Percentiles rank a stretch among this genome's conserved stretches.
These are phyloP conservation scores for Halcyon leucocephala DNA, from an alignment of 2,797 vertebrate species.

Conservation along the genomic window DNA sequence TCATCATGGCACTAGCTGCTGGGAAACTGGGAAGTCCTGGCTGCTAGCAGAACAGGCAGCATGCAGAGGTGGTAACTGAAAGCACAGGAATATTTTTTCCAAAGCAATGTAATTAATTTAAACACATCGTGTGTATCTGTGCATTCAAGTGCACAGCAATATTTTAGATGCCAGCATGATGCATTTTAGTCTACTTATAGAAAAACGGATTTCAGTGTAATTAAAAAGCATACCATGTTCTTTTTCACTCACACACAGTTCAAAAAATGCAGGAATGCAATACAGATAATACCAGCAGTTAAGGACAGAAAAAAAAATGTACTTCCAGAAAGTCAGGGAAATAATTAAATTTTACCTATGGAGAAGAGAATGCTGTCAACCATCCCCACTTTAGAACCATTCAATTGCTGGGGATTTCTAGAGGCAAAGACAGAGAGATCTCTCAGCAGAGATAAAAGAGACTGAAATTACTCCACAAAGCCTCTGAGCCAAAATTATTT, in stretches of 20 bases:
- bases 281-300: neutral
- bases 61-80: constrained; percentile 44
- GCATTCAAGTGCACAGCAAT: neutral
- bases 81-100: neutral
- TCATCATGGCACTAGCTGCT: constrained; percentile 25
- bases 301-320: neutral
- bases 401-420: neutral
- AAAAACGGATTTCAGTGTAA: constrained; percentile 23
- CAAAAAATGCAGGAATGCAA: neutral
- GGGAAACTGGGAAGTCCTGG: constrained; percentile 31
- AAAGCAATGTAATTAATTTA: constrained; percentile 39
- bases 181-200: constrained; percentile 1
- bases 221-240: neutral
- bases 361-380: neutral
- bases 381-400: neutral
- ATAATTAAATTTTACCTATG: constrained; percentile 22
- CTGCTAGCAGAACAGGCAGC: constrained; percentile 27
- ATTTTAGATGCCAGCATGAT: constrained; percentile 33
- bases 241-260: neutral
- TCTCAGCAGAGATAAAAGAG: neutral
- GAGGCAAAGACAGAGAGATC: neutral
- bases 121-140: constrained; percentile 3
- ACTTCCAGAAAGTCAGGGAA: neutral
- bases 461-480: neutral
- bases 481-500: constrained; percentile 47